Evolutionary conservation across 2,113 vertebrate genomes (phyloP), one percentile per base, ranked within the genome.

Genomic region (Engystomops pustulosus): DNA sequence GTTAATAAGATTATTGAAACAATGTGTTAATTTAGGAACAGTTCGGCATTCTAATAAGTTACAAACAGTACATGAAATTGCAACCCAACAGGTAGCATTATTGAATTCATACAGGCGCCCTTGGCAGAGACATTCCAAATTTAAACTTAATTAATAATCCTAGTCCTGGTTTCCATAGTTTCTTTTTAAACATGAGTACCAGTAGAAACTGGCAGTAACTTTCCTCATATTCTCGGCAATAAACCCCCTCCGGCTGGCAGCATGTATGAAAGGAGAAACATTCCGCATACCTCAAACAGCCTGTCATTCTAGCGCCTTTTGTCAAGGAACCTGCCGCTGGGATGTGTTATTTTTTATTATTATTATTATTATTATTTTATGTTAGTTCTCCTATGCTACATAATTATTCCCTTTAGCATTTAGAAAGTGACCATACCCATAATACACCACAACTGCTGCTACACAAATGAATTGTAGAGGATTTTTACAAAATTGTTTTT

Each of bases 91-190:
- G 92, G 91, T 92, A 90, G 87, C 93, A 92, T 89, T 91, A 91
- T 89, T 92, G 91, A 94, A 94, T 91, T 93, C 89, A 91, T 90
- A 90, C 90, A 91, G 91, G 91, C 87, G 88, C 88, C 92, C 87
- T 90, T 94, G 92, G 91, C 92, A 92, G 87, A 92, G 91, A 90
- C 91, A 93, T 94, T 93, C 93, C 91, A 89, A 92, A 94, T 94
- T 93, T 94, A 89, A 94, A 92, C 92, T 94, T 94, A 95, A 95
- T 95, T 94, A 95, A 95, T 95, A 95, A 94, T 94, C 91, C 91
- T 92, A 87, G 90, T 91, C 84, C 83, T 91, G 90, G 94, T 94
- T 95, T 94, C 94, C 94, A 95, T 95, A 95, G 94, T 94, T 94
- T 93, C 94, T 94, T 95, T 95, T 95, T 93, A 95, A 93, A 93